Percentiles rank a stretch among this genome's conserved stretches.
These are phyloP conservation scores for Zaprionus gabonicus DNA, from an alignment of 1,140 invertebrate species.

Conservation along the genomic window DNA sequence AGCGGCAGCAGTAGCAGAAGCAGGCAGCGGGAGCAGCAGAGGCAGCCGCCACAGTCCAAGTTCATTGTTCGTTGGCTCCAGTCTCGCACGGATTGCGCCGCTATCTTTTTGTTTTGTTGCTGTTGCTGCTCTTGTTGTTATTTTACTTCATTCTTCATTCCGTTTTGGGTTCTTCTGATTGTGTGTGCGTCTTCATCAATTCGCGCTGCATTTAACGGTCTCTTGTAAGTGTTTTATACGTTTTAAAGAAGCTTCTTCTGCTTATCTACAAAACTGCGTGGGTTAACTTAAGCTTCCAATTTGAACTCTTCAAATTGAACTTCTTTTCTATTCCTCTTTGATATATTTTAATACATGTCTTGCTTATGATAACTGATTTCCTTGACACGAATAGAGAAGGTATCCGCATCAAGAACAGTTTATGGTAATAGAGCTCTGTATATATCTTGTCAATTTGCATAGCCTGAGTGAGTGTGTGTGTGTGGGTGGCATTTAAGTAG, in stretches of 20 bases:
- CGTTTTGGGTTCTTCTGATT: constrained; percentile 48
- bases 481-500: constrained; percentile 24
- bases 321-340: not conserved
- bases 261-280: not conserved
- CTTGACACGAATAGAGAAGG: not conserved
- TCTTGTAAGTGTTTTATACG: constrained; percentile 35
- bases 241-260: not conserved
- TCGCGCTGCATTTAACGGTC: constrained; percentile 34
- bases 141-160: constrained; percentile 28
- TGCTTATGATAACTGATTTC: not conserved
- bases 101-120: constrained; percentile 44
- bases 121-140: constrained; percentile 12
- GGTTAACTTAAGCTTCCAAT: too few relatives aligned
- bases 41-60: constrained; percentile 62
- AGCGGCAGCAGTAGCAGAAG: not conserved
- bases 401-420: not conserved
- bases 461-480: not conserved
- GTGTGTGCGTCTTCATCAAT: constrained; percentile 19
- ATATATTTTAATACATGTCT: not conserved
- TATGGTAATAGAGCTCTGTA: not conserved
- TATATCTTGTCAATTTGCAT: constrained; percentile 9
- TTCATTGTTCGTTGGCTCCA: constrained; percentile 74
- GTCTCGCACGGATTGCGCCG: constrained; percentile 49
- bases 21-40: not conserved
- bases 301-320: too few relatives aligned